Evolutionary conservation across 2,797 vertebrate species (phyloP).

Genomic region (Monodelphis domestica): DNA sequence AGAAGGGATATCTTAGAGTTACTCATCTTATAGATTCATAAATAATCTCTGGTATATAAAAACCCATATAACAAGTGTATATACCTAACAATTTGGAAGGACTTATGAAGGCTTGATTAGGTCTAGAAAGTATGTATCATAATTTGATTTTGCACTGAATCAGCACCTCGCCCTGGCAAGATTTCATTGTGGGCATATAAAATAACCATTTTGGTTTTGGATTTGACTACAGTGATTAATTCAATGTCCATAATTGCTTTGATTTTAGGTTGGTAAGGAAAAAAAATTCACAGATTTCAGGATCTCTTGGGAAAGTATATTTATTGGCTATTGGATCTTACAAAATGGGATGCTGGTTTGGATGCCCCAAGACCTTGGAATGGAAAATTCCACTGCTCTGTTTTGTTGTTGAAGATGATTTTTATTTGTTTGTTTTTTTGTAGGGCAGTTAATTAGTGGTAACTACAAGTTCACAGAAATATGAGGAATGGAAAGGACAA

Average conservation of each 20-base stretch:
- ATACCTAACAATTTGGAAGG: not conserved
- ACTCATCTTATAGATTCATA: not conserved
- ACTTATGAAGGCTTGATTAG: not conserved
- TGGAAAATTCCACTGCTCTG: not conserved
- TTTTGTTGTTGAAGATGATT: not conserved
- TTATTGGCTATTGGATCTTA: not conserved
- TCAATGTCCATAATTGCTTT: not conserved
- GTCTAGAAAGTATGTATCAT: constrained; percentile 49
- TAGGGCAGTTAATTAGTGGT: not conserved
- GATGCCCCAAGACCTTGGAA: not conserved
- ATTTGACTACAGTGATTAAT: not conserved
- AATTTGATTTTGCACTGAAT: constrained; percentile 82
- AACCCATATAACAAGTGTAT: not conserved
- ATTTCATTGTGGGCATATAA: not conserved
- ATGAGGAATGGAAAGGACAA: not conserved
- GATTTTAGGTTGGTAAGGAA: not conserved
- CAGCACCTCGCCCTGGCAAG: constrained; percentile 68
- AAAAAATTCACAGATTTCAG: not conserved
- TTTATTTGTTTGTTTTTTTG: not conserved
- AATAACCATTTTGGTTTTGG: not conserved
- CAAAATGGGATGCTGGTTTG: not conserved
- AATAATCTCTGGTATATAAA: not conserved
- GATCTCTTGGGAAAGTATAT: not conserved
- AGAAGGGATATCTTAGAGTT: constrained; percentile 9
- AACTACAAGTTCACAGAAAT: not conserved